phyloP scores from a whole-genome alignment of 2,888 invertebrate species.

The Callosobruchus maculatus region DNA sequence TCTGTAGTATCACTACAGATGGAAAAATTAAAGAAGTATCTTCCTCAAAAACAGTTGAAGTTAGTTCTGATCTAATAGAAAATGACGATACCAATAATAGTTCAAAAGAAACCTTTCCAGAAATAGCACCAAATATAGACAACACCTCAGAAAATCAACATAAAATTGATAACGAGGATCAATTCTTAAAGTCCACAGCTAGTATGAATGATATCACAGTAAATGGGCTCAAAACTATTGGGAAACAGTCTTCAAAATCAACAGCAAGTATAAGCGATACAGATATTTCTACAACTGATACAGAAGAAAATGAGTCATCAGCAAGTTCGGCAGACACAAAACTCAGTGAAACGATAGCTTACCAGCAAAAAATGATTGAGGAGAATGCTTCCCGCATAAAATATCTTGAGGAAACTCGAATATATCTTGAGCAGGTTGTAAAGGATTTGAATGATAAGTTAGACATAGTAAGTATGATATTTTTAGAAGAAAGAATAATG shows the following conservation, averaged over 20 bases:
- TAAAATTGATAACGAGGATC: background rate
- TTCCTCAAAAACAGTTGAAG: background rate
- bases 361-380: conserved; percentile 26
- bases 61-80: background rate
- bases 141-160: background rate
- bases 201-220: background rate
- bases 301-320: conserved; percentile 7
- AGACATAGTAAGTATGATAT: conserved; percentile 48
- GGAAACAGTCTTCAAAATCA: background rate
- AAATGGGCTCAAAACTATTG: background rate
- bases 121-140: background rate
- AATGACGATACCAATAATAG: background rate
- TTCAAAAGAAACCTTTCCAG: background rate
- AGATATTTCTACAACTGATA: conserved; percentile 6
- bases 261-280: background rate
- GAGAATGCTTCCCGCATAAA: conserved; percentile 22
- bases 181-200: background rate
- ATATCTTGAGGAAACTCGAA: conserved; percentile 30
- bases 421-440: conserved; percentile 25
- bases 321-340: conserved; percentile 8
- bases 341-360: conserved; percentile 21
- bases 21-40: background rate
- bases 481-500: background rate
- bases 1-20: background rate
- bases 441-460: conserved; percentile 54